Conservation (phyloP, 2,888 invertebrate species). For the Oscheius onirici region DNA sequence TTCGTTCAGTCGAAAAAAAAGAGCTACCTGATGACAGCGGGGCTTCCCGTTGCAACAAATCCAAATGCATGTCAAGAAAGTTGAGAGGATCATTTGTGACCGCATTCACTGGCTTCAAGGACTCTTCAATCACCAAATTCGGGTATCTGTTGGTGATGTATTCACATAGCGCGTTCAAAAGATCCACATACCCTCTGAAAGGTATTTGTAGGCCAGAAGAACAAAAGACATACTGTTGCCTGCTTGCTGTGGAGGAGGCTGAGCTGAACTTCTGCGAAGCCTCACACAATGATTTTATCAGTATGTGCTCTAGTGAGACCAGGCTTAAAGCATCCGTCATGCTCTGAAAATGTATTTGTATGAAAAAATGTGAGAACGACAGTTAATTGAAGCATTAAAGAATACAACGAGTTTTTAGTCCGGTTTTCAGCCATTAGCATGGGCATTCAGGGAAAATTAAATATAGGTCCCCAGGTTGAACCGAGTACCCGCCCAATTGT, state of each 20-base stretch:
- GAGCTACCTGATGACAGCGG: not conserved
- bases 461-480: no score
- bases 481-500: no score
- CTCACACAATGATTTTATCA: slow-evolving; percentile 1
- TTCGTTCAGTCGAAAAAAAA: not conserved
- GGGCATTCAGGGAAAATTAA: no score
- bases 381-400: no score
- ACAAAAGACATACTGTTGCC: not conserved
- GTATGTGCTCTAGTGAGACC: slow-evolving; percentile 1
- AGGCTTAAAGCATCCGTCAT: not conserved
- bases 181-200: slow-evolving; percentile 10
- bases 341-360: no score
- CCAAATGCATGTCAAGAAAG: slow-evolving; percentile 8
- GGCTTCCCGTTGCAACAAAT: slow-evolving; percentile 3
- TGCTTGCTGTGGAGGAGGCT: not conserved
- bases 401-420: no score
- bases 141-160: slow-evolving; percentile 13
- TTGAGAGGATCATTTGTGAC: slow-evolving; percentile 6
- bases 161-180: slow-evolving; percentile 7
- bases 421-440: no score
- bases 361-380: no score
- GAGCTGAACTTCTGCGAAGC: not conserved
- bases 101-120: not conserved
- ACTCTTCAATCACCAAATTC: slow-evolving; percentile 2
- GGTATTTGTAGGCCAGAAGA: not conserved